Conservation (phyloP, 2,888 invertebrate species). For the Drymonia ruficornis region DNA sequence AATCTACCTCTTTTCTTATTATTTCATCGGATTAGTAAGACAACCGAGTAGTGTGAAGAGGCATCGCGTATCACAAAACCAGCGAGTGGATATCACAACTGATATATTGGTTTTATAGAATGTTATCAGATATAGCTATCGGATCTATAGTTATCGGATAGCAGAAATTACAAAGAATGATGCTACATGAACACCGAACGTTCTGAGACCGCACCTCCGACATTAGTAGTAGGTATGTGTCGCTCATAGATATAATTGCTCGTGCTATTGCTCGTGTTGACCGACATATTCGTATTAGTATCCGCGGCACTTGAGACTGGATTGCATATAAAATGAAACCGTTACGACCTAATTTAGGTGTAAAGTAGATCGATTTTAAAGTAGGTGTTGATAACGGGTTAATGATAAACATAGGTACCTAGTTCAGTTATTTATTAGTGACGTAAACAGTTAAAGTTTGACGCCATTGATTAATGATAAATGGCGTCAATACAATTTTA, state of each 20-base stretch:
- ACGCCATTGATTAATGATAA: not conserved
- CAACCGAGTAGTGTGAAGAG: not conserved
- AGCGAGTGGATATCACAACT: constrained; percentile 22
- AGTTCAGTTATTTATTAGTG: not conserved
- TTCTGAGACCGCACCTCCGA: too few relatives aligned
- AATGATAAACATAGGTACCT: not conserved
- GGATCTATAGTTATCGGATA: too few relatives aligned
- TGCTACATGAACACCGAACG: constrained; percentile 10
- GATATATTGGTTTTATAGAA: constrained; percentile 26
- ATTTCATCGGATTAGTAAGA: not conserved
- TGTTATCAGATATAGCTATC: constrained; percentile 21
- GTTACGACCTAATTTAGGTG: too few relatives aligned
- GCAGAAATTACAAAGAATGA: constrained; percentile 19
- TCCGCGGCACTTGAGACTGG: too few relatives aligned
- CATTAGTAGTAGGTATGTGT: too few relatives aligned
- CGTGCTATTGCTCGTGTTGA: too few relatives aligned
- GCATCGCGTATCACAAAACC: constrained; percentile 9
- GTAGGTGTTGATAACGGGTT: not conserved
- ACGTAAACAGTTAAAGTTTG: not conserved
- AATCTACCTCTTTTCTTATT: too few relatives aligned
- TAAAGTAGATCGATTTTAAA: not conserved
- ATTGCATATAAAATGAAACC: too few relatives aligned
- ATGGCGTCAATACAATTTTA: not conserved
- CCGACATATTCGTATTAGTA: too few relatives aligned
- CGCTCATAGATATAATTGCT: too few relatives aligned